Conservation (phyloP, 2,113 vertebrate genomes). For the Gavialis gangeticus region DNA sequence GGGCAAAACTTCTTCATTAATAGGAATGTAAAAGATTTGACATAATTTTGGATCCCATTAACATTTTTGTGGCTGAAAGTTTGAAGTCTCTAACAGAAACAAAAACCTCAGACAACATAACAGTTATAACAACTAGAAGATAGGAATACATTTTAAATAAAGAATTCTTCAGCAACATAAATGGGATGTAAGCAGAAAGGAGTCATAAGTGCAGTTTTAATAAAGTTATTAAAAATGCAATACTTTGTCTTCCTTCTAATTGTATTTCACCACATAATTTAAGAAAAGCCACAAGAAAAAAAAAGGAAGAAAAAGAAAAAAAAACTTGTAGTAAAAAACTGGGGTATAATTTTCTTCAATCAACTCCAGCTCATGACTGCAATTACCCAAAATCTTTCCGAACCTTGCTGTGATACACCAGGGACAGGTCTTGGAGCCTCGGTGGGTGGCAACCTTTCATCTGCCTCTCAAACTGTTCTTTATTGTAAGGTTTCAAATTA, state of each 20-base stretch:
- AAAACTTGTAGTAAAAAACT: conserved; percentile 76
- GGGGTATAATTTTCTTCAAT: conserved; percentile 97
- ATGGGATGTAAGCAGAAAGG: background rate
- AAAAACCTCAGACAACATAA: conserved; percentile 5
- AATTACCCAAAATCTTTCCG: conserved; percentile 91
- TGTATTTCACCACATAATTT: conserved; percentile 67
- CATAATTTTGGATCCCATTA: background rate
- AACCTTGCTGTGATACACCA: conserved; percentile 82
- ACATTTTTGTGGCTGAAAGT: background rate
- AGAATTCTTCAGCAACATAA: background rate
- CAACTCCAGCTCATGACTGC: conserved; percentile 91
- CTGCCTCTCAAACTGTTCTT: conserved; percentile 85
- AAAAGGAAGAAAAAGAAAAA: conserved; percentile 21
- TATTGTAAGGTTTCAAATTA: conserved; percentile 89
- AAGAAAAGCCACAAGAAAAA: conserved; percentile 69
- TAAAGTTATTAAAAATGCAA: conserved; percentile 55
- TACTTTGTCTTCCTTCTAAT: conserved; percentile 56
- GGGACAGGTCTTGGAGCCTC: conserved; percentile 80
- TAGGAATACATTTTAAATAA: accelerated
- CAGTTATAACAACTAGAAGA: background rate
- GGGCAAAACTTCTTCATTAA: background rate
- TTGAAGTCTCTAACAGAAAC: background rate
- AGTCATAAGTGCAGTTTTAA: background rate
- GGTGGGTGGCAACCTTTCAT: conserved; percentile 87
- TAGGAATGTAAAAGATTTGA: background rate